phyloP scores from a whole-genome alignment of 1,140 invertebrate genomes.

The Saccostrea glomerata region DNA sequence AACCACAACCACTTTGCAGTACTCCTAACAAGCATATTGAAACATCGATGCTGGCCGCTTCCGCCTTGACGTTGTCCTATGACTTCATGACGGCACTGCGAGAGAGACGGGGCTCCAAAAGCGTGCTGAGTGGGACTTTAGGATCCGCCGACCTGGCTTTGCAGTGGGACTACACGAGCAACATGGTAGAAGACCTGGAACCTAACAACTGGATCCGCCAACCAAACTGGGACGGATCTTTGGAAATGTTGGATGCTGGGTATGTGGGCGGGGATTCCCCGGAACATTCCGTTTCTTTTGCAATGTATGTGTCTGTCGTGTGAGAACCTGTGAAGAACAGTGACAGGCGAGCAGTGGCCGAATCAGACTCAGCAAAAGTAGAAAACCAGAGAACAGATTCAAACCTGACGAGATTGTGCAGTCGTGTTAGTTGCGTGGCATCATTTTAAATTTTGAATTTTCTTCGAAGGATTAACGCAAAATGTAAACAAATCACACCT shows the following conservation, averaged over 20 bases:
- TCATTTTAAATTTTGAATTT: no score
- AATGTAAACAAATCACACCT: no score
- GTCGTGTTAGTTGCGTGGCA: no score
- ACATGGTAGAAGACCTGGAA: neutral
- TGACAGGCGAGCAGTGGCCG: neutral
- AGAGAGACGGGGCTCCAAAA: neutral
- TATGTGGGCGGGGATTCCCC: neutral
- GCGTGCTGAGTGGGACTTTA: neutral
- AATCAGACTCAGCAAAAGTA: neutral
- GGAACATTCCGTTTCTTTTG: neutral
- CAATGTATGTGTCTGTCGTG: slow-evolving; percentile 34
- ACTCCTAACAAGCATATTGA: neutral
- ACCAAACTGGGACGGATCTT: slow-evolving; percentile 4
- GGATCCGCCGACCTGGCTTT: neutral
- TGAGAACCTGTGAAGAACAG: neutral
- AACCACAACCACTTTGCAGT: neutral
- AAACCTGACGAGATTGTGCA: no score
- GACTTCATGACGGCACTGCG: neutral
- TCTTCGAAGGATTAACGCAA: no score
- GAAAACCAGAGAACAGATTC: no score
- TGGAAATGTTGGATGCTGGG: slow-evolving; percentile 34
- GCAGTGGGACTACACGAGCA: slow-evolving; percentile 1
- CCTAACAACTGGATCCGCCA: slow-evolving; percentile 34
- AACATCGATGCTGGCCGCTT: neutral
- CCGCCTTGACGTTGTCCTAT: neutral